Evolutionary conservation across 2,888 invertebrate genomes (phyloP).

Genomic region (Hyalella azteca): DNA sequence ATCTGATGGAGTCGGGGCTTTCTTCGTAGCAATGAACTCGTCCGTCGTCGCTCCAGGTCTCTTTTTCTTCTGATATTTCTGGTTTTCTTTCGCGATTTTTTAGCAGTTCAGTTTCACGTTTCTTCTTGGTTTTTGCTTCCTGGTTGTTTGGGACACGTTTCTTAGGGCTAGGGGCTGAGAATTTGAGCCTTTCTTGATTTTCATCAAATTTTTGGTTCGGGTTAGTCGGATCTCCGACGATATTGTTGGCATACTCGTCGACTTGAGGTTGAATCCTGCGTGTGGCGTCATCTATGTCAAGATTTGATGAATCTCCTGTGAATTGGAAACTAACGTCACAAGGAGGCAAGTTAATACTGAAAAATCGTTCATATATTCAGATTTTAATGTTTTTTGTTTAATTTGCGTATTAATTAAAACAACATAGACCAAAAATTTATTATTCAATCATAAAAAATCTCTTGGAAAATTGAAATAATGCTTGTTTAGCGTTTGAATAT

Average conservation of each 20-base stretch:
- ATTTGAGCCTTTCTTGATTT: not conserved
- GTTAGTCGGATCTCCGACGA: not conserved
- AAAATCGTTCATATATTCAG: too few relatives aligned
- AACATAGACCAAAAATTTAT: too few relatives aligned
- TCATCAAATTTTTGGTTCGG: not conserved
- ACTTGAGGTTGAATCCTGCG: too few relatives aligned
- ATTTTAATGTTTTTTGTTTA: too few relatives aligned
- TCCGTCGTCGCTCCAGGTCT: conserved; percentile 17
- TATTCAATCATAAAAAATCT: not conserved
- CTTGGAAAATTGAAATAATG: not conserved
- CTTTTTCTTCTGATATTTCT: not conserved
- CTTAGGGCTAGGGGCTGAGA: not conserved
- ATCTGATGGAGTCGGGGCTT: not conserved
- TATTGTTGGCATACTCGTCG: too few relatives aligned
- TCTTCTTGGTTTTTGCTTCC: not conserved
- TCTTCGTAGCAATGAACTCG: conserved; percentile 1
- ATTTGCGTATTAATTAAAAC: too few relatives aligned
- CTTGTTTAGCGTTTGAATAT: not conserved
- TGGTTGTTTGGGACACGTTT: not conserved
- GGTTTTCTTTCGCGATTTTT: not conserved
- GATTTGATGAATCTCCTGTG: too few relatives aligned
- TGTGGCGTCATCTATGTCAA: too few relatives aligned
- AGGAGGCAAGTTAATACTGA: too few relatives aligned
- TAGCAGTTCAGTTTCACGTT: not conserved
- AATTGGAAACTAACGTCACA: too few relatives aligned